Evolutionary conservation across 1,140 invertebrate species (phyloP).

Genomic region (Anastrepha ludens): DNA sequence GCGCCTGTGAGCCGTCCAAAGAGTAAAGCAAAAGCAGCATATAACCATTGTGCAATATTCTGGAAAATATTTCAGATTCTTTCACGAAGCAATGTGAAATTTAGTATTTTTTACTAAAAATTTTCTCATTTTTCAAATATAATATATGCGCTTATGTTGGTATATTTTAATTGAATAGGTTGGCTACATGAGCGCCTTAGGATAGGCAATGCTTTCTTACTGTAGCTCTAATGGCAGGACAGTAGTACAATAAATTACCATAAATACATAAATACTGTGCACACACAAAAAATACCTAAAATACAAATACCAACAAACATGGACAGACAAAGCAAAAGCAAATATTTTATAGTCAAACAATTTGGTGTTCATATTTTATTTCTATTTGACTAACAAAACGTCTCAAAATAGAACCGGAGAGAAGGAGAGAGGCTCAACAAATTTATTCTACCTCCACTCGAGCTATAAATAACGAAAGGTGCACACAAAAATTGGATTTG

Average conservation of each 20-base stretch:
- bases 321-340: background rate
- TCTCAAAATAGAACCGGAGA: too few relatives aligned
- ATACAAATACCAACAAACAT: constrained; percentile 1
- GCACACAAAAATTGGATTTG: too few relatives aligned
- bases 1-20: background rate
- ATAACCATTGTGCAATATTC: background rate
- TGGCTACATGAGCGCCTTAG: background rate
- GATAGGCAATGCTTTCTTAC: constrained; percentile 3
- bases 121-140: background rate
- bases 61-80: constrained; percentile 10
- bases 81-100: background rate
- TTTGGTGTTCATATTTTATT: background rate
- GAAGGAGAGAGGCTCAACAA: too few relatives aligned
- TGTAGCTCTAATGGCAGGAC: too few relatives aligned
- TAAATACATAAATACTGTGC: background rate
- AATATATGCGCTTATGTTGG: background rate
- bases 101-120: background rate
- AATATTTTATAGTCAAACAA: background rate
- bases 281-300: background rate
- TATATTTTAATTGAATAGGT: background rate
- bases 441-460: too few relatives aligned
- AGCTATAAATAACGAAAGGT: too few relatives aligned
- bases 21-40: background rate
- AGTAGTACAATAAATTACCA: background rate
- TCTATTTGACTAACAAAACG: background rate